These are phyloP conservation scores for Sesamia nonagrioides DNA, from an alignment of 1,140 invertebrate genomes.

Conservation along the genomic window DNA sequence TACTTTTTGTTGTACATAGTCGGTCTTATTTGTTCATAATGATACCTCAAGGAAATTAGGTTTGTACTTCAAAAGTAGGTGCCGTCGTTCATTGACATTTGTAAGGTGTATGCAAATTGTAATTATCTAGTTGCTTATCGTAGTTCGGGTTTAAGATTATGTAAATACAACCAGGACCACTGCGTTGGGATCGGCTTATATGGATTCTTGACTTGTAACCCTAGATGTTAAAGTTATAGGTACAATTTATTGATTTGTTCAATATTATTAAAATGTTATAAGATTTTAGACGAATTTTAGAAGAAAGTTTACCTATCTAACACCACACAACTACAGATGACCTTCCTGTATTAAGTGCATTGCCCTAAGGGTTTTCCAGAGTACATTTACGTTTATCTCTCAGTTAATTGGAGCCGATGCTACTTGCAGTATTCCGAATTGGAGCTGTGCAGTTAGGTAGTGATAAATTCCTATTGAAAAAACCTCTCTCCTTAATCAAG, in stretches of 20 bases:
- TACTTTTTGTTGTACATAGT: slow-evolving; percentile 73
- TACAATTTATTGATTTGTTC: slow-evolving; percentile 3
- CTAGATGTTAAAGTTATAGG: neutral
- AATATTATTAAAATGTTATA: neutral
- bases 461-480: no score
- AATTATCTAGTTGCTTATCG: slow-evolving; percentile 28
- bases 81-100: slow-evolving; percentile 38
- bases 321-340: no score
- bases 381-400: no score
- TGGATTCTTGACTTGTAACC: neutral
- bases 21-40: slow-evolving; percentile 72
- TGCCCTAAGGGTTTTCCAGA: no score
- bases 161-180: slow-evolving; percentile 12
- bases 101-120: slow-evolving; percentile 33
- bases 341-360: no score
- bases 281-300: neutral
- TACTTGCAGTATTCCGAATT: no score
- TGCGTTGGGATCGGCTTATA: slow-evolving; percentile 8
- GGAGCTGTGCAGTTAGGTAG: no score
- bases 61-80: slow-evolving; percentile 29
- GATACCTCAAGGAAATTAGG: slow-evolving; percentile 35
- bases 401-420: no score
- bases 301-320: neutral
- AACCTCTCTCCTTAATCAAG: no score
- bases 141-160: slow-evolving; percentile 23